Base-by-base conservation (phyloP, 2,113 vertebrate genomes). In the Cygnus atratus region DNA sequence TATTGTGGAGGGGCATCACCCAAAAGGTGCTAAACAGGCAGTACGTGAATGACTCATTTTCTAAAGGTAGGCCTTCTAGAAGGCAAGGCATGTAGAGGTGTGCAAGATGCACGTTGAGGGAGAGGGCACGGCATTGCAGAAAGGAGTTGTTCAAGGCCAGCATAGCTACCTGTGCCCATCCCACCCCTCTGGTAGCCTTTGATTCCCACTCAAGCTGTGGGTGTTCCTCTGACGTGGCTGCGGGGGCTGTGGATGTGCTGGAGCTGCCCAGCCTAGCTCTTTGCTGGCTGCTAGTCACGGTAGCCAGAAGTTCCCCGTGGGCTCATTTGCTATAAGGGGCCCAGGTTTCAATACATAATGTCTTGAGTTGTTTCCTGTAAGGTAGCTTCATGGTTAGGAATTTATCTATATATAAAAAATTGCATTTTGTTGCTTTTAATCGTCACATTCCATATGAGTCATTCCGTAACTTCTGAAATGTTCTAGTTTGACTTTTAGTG, bases 401-500 rank as follows among this genome's bases (percentile, higher is more conserved):
- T 52, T n/a, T 50, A 25, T 25, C 21, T 50, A 28, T 2, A 4
- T 35, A 39, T 74, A 31, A 59, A 15, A 52, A 52, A 37, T 66
- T 61, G 26, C 14, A 28, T 13, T 55, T 61, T n/a, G 41, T 80
- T 76, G 41, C 46, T 72, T 80, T 81, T 81, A 72, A 31, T 50
- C 17, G 7, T 35, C 74, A 5, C 41, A 29, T 71, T 87, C 44
- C 20, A 0, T 46, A 18, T 66, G 6, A 85, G 78, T 62, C 19
- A 4, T 48, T 73, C 67, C 11, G 4, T 48, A 70, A 20, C 41
- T 73, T 90, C n/a, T 77, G 67, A 31, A 67, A 41, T 11, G 21
- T 77, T 88, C n/a, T 24, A 2, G 44, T 94, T 95, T 92, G 88
- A 78, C 84, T 87, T 92, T 71, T 33, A 50, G 63, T n/a, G 2